These are phyloP conservation scores for Megastigmus dorsalis DNA, from an alignment of 2,888 invertebrate species.

Conservation along the genomic window DNA sequence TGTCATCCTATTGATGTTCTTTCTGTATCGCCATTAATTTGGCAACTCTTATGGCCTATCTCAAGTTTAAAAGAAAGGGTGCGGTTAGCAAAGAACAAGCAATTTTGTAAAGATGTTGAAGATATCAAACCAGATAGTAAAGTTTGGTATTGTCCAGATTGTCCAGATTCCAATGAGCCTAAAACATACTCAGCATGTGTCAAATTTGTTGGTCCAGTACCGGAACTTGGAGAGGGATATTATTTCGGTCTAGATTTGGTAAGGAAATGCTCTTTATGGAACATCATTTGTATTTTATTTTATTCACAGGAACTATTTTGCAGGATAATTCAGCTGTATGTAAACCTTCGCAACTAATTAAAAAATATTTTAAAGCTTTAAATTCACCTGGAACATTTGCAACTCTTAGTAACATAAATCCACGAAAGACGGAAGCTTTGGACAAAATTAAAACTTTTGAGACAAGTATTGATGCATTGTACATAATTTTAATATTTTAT, in stretches of 20 bases:
- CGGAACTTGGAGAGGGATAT: slow-evolving; percentile 76
- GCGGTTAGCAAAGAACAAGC: slow-evolving; percentile 74
- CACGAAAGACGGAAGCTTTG: slow-evolving; percentile 55
- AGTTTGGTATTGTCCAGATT: slow-evolving; percentile 63
- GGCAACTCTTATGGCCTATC: slow-evolving; percentile 77
- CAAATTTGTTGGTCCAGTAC: slow-evolving; percentile 77
- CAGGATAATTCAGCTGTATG: slow-evolving; percentile 60
- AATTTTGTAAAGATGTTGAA: slow-evolving; percentile 74
- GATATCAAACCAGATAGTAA: slow-evolving; percentile 61
- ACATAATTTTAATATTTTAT: slow-evolving; percentile 8
- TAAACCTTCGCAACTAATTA: slow-evolving; percentile 55
- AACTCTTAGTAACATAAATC: slow-evolving; percentile 62
- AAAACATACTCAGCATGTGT: slow-evolving; percentile 70
- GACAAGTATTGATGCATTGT: slow-evolving; percentile 56
- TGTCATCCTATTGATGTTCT: slow-evolving; percentile 65
- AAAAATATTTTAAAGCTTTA: slow-evolving; percentile 58
- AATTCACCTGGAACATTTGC: slow-evolving; percentile 61
- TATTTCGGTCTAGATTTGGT: slow-evolving; percentile 79
- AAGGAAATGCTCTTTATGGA: slow-evolving; percentile 61
- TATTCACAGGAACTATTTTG: slow-evolving; percentile 13
- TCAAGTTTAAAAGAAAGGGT: slow-evolving; percentile 75
- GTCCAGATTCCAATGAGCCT: slow-evolving; percentile 50
- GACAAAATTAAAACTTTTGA: slow-evolving; percentile 47
- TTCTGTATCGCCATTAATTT: slow-evolving; percentile 69
- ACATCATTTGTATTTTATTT: slow-evolving; percentile 1